A percentile compares a stretch with the other conserved stretches of the same genome.
phyloP scores from a whole-genome alignment of 1,140 invertebrate genomes.

The Cydia splendana region DNA sequence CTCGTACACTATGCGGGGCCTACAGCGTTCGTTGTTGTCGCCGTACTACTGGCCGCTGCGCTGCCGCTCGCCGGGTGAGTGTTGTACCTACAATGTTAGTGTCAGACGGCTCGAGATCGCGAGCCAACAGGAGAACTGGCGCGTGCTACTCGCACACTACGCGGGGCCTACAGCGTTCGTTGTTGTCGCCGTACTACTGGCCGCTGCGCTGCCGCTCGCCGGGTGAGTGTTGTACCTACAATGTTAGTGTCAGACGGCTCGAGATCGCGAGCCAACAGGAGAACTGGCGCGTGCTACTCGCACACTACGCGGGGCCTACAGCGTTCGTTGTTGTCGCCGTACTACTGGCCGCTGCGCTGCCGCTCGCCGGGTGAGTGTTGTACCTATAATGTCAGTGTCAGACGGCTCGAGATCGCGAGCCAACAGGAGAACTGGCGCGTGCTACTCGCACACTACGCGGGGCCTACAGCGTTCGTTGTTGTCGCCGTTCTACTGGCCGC shows the following conservation, averaged over 20 bases:
- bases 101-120: slow-evolving; percentile 58
- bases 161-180: slow-evolving; percentile 69
- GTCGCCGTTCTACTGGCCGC: slow-evolving; percentile 74
- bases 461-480: slow-evolving; percentile 66
- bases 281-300: slow-evolving; percentile 62
- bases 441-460: slow-evolving; percentile 71
- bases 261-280: slow-evolving; percentile 48
- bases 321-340: slow-evolving; percentile 65
- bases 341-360: slow-evolving; percentile 74
- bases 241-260: slow-evolving; percentile 59
- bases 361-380: slow-evolving; percentile 66
- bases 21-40: slow-evolving; percentile 62
- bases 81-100: too few species aligned
- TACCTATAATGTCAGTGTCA: slow-evolving; percentile 59
- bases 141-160: slow-evolving; percentile 68
- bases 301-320: slow-evolving; percentile 73
- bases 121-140: slow-evolving; percentile 64
- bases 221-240: slow-evolving; percentile 61
- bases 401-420: slow-evolving; percentile 49
- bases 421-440: slow-evolving; percentile 62
- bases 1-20: slow-evolving; percentile 74
- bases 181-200: slow-evolving; percentile 67
- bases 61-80: too few species aligned
- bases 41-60: slow-evolving; percentile 67
- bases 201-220: slow-evolving; percentile 73